These are phyloP conservation scores for Hemistola chrysoprasaria DNA, from an alignment of 2,888 invertebrate species.

Conservation along the genomic window DNA sequence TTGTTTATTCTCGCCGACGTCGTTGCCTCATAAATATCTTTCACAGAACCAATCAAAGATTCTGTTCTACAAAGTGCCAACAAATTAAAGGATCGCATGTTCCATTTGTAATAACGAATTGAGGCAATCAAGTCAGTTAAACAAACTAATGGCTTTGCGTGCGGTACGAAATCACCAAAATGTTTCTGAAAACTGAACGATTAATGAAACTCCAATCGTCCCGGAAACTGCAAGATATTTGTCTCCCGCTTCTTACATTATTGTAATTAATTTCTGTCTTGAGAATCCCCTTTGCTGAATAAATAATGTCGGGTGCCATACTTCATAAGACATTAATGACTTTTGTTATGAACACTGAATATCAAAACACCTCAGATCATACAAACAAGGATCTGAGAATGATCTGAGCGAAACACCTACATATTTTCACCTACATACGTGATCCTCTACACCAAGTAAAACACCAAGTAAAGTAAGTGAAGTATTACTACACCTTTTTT, in stretches of 20 bases:
- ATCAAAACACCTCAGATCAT: too few species aligned
- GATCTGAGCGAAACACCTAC: too few species aligned
- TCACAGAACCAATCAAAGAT: constrained; percentile 26
- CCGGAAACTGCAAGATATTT: constrained; percentile 10
- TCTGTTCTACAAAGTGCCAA: constrained; percentile 13
- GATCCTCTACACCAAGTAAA: too few species aligned
- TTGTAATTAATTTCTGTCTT: constrained; percentile 19
- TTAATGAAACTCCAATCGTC: constrained; percentile 18
- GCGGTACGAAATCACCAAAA: constrained; percentile 13
- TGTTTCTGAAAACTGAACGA: constrained; percentile 7
- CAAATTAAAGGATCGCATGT: constrained; percentile 43
- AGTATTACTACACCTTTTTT: too few species aligned
- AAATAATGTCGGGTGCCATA: constrained; percentile 9
- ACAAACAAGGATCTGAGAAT: too few species aligned
- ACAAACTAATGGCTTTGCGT: constrained; percentile 36
- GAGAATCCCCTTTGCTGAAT: constrained; percentile 9
- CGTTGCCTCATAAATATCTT: constrained; percentile 8
- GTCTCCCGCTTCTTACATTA: constrained; percentile 5
- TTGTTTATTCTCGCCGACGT: constrained; percentile 8
- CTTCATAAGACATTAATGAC: too few species aligned
- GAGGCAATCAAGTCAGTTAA: constrained; percentile 44
- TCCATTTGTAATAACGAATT: constrained; percentile 43
- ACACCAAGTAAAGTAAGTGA: too few species aligned
- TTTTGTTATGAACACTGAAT: too few species aligned
- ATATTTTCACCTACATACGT: too few species aligned